Evolutionary conservation across 2,888 invertebrate species (phyloP).

Genomic region (Eupithecia pulchellata): DNA sequence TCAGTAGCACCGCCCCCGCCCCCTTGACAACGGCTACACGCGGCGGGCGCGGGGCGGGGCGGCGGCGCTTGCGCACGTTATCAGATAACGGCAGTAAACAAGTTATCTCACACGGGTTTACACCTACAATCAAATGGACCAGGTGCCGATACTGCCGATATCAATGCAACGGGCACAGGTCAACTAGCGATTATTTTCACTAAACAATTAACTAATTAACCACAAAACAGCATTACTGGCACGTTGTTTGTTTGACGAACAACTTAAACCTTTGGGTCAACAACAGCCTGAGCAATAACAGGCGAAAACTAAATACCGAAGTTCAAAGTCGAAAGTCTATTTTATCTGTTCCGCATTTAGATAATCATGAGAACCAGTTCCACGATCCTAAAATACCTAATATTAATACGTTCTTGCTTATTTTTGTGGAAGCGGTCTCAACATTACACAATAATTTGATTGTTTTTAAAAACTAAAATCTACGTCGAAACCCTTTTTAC

Average conservation of each 20-base stretch:
- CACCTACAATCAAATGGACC: conserved; percentile 13
- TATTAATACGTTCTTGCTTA: background rate
- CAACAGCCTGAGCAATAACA: background rate
- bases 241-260: background rate
- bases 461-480: no score
- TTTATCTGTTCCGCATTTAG: background rate
- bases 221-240: background rate
- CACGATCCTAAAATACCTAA: background rate
- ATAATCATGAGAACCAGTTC: conserved; percentile 1
- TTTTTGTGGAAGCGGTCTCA: background rate
- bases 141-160: background rate
- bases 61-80: background rate
- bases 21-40: background rate
- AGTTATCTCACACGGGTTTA: conserved; percentile 30
- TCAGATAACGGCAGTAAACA: conserved; percentile 24
- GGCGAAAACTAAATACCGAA: background rate
- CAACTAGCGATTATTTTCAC: background rate
- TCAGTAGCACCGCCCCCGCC: background rate
- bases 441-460: background rate
- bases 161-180: background rate
- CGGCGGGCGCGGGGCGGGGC: background rate
- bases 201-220: background rate
- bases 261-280: no score
- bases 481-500: no score
- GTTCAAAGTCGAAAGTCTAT: no score